Evolutionary conservation across 2,113 vertebrate species (phyloP).

Genomic region (Gambusia affinis): DNA sequence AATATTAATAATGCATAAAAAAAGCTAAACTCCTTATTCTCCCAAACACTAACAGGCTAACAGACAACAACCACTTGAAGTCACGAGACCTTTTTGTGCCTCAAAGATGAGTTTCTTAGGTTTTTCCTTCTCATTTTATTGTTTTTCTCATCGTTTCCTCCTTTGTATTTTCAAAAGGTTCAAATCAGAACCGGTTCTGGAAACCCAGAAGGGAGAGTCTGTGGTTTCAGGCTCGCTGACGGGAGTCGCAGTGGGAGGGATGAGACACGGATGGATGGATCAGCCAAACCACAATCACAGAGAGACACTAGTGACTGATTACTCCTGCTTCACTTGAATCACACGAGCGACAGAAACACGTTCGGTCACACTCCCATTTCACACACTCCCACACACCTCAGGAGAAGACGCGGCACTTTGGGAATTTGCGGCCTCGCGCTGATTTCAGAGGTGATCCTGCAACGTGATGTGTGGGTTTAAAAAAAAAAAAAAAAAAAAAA

Average conservation of each 20-base stretch:
- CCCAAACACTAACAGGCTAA: not conserved
- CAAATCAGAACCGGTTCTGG: not conserved
- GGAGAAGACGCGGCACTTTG: constrained; percentile 53
- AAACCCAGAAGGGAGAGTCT: constrained; percentile 51
- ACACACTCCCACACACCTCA: constrained; percentile 57
- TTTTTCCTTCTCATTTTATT: not conserved
- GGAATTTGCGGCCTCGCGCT: constrained; percentile 31
- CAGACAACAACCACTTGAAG: no score
- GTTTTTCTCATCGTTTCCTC: not conserved
- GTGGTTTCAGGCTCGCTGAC: constrained; percentile 71
- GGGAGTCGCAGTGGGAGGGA: constrained; percentile 64
- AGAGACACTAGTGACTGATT: constrained; percentile 11
- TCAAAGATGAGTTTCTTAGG: not conserved
- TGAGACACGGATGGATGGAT: constrained; percentile 46
- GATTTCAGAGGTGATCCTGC: constrained; percentile 26
- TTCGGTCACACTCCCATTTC: constrained; percentile 46
- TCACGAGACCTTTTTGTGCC: not conserved
- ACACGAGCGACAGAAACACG: constrained; percentile 63
- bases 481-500: not conserved
- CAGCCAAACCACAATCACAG: constrained; percentile 49
- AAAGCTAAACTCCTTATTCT: not conserved
- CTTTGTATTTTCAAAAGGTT: not conserved
- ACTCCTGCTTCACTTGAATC: constrained; percentile 62
- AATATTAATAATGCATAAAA: no score
- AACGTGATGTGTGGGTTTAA: constrained; percentile 5